Evolutionary conservation across 1,140 invertebrate genomes (phyloP).

Genomic region (Papilio polyxenes): DNA sequence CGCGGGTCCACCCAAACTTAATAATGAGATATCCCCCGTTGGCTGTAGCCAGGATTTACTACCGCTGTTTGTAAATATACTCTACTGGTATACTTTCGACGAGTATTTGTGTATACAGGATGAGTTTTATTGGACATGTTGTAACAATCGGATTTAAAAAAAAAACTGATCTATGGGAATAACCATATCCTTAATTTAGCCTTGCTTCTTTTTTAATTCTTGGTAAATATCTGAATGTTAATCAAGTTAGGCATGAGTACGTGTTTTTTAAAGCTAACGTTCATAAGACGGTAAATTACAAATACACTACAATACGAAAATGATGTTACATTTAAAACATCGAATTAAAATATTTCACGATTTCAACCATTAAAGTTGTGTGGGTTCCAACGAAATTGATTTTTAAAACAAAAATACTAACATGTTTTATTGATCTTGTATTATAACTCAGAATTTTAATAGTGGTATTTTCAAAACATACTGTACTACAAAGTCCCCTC

Average conservation of each 20-base stretch:
- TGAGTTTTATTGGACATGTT: background rate
- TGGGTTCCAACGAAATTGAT: background rate
- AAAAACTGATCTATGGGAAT: no score
- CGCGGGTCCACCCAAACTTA: slow-evolving; percentile 45
- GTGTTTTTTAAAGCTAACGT: no score
- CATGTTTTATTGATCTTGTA: no score
- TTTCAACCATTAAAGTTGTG: no score
- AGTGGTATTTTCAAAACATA: slow-evolving; percentile 39
- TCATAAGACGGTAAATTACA: no score
- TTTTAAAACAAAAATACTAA: background rate
- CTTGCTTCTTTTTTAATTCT: no score
- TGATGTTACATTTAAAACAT: no score
- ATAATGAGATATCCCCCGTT: slow-evolving; percentile 58
- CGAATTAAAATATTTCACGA: no score
- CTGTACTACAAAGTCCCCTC: slow-evolving; percentile 45
- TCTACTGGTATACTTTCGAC: slow-evolving; percentile 12
- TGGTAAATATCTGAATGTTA: no score
- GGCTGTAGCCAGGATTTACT: slow-evolving; percentile 50
- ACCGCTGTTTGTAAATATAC: slow-evolving; percentile 45
- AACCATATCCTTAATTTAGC: no score
- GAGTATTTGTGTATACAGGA: slow-evolving; percentile 27
- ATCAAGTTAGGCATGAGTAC: no score
- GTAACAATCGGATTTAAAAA: background rate
- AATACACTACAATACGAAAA: no score
- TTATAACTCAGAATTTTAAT: background rate